Conservation (phyloP, 2,888 invertebrate species). For the Lacanobia oleracea region DNA sequence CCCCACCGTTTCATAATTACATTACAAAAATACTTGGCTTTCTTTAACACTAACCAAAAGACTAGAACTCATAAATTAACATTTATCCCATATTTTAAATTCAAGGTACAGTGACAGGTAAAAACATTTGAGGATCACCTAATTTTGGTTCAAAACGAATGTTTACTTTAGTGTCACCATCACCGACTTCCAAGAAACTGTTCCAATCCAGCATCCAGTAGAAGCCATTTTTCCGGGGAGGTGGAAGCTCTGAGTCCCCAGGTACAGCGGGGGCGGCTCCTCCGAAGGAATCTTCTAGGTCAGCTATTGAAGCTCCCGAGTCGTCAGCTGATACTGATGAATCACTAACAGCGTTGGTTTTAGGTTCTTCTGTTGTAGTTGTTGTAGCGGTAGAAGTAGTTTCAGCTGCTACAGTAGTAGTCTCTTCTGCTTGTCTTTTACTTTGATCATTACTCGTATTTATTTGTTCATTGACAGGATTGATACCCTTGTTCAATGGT, state of each 20-base stretch:
- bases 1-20: constrained; percentile 32
- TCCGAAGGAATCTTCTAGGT: constrained; percentile 95
- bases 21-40: constrained; percentile 53
- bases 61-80: constrained; percentile 76
- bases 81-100: constrained; percentile 25
- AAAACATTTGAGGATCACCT: constrained; percentile 95
- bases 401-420: constrained; percentile 38
- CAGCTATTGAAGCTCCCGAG: constrained; percentile 90
- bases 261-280: constrained; percentile 90
- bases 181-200: constrained; percentile 95
- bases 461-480: constrained; percentile 77
- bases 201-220: constrained; percentile 97
- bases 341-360: constrained; percentile 72
- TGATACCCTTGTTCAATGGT: constrained; percentile 82
- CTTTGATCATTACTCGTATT: constrained; percentile 75
- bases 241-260: constrained; percentile 92
- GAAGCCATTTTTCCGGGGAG: constrained; percentile 94
- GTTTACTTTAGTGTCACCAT: constrained; percentile 93
- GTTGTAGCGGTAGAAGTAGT: constrained; percentile 64
- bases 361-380: constrained; percentile 71
- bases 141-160: constrained; percentile 95
- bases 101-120: constrained; percentile 94
- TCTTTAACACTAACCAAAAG: constrained; percentile 69
- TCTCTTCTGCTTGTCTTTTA: constrained; percentile 79
- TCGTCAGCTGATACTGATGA: constrained; percentile 85